phyloP scores from a whole-genome alignment of 2,797 vertebrate genomes.

The Limosa lapponica region DNA sequence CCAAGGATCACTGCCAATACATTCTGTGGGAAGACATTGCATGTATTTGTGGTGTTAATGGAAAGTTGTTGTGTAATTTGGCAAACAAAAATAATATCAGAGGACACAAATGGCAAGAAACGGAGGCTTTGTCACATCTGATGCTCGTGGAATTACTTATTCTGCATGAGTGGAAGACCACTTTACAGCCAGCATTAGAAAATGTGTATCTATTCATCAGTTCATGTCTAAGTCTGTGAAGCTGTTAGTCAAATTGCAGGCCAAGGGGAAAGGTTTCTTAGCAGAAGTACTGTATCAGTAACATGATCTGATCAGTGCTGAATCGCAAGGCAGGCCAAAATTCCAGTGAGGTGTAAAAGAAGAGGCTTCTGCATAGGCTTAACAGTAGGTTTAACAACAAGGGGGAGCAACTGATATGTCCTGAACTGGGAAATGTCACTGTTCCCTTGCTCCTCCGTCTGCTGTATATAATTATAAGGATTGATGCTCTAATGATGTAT shows the following conservation, averaged over 20 bases:
- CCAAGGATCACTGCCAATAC: neutral
- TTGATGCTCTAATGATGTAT: neutral
- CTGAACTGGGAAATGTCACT: neutral
- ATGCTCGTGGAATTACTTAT: neutral
- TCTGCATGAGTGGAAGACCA: neutral
- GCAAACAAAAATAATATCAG: neutral
- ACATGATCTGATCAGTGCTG: neutral
- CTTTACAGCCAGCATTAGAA: neutral
- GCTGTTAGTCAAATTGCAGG: neutral
- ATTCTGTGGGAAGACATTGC: neutral
- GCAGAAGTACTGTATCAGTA: neutral
- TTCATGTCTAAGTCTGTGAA: neutral
- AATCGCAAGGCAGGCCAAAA: neutral
- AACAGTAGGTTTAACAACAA: neutral
- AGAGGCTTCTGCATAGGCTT: neutral
- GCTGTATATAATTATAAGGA: neutral
- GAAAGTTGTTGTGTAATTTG: conserved; percentile 9
- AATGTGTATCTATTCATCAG: neutral
- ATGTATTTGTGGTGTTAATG: neutral
- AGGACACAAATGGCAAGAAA: conserved; percentile 1
- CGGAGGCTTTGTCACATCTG: neutral
- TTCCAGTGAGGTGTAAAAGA: neutral
- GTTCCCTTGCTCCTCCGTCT: neutral
- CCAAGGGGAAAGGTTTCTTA: neutral
- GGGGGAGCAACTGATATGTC: neutral